A percentile compares a stretch with the other conserved stretches of the same genome.
phyloP scores from a whole-genome alignment of 2,113 vertebrate genomes.

The Etheostoma spectabile region DNA sequence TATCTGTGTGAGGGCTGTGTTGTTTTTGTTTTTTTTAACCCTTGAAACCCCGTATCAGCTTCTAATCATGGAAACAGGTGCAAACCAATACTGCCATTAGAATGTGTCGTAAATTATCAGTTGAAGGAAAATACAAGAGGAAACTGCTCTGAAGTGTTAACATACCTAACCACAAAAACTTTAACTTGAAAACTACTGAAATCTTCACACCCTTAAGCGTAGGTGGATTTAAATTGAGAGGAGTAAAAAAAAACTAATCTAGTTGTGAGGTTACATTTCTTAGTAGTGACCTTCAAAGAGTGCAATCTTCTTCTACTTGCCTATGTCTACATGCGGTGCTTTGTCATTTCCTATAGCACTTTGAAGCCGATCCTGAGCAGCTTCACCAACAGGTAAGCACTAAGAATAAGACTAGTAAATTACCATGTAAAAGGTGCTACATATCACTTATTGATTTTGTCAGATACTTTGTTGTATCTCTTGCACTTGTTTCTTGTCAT shows the following conservation, averaged over 20 bases:
- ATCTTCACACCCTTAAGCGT: neutral
- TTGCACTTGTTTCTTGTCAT: too few relatives aligned
- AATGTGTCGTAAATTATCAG: too few relatives aligned
- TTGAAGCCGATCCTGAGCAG: neutral
- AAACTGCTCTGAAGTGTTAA: neutral
- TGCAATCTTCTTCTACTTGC: neutral
- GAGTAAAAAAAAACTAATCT: neutral
- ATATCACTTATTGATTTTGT: neutral
- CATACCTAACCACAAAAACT: neutral
- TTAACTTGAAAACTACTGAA: neutral
- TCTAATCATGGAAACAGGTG: neutral
- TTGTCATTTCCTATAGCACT: neutral
- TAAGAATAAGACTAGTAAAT: too few relatives aligned
- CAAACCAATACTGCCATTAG: neutral
- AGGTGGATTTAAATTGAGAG: neutral
- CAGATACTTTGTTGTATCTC: too few relatives aligned
- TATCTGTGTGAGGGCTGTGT: neutral
- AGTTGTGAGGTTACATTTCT: neutral
- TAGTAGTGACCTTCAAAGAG: neutral
- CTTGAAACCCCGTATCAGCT: neutral
- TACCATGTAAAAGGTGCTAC: neutral
- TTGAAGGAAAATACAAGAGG: too few relatives aligned
- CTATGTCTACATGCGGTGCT: rapidly evolving
- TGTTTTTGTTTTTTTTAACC: neutral
- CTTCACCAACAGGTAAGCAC: slow-evolving; percentile 21